Conservation (phyloP, 2,888 invertebrate genomes). For the Ennomos quercinarius region DNA sequence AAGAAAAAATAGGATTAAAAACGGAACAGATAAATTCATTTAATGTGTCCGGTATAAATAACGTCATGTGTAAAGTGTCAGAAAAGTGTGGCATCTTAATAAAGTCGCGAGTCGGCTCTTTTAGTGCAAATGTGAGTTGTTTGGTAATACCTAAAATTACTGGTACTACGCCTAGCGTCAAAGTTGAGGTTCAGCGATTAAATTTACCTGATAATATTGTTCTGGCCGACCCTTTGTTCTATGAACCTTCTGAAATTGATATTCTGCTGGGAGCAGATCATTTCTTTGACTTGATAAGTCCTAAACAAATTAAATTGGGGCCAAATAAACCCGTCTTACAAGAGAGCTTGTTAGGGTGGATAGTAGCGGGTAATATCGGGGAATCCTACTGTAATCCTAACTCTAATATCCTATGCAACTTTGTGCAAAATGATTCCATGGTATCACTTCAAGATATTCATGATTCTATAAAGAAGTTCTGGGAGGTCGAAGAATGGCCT, state of each 20-base stretch:
- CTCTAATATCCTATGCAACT: slow-evolving; percentile 3
- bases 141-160: slow-evolving; percentile 5
- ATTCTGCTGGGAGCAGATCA: slow-evolving; percentile 42
- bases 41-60: slow-evolving; percentile 5
- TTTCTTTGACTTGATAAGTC: slow-evolving; percentile 41
- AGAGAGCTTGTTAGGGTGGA: slow-evolving; percentile 5
- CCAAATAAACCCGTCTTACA: slow-evolving; percentile 12
- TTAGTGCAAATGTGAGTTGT: not conserved
- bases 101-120: slow-evolving; percentile 1
- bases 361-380: slow-evolving; percentile 2
- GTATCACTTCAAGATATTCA: slow-evolving; percentile 7
- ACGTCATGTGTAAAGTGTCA: not conserved
- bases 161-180: not conserved
- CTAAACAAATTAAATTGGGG: slow-evolving; percentile 34
- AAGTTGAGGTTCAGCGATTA: not conserved
- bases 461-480: slow-evolving; percentile 4
- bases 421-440: not conserved
- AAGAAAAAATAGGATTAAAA: slow-evolving; percentile 1
- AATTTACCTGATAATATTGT: slow-evolving; percentile 30
- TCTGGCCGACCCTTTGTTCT: slow-evolving; percentile 40
- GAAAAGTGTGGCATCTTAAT: slow-evolving; percentile 1
- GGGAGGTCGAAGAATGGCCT: slow-evolving; percentile 8
- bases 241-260: slow-evolving; percentile 37
- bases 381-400: not conserved
- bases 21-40: slow-evolving; percentile 2